Conservation (phyloP, 2,797 vertebrate species). For the Rousettus madagascariensis region DNA sequence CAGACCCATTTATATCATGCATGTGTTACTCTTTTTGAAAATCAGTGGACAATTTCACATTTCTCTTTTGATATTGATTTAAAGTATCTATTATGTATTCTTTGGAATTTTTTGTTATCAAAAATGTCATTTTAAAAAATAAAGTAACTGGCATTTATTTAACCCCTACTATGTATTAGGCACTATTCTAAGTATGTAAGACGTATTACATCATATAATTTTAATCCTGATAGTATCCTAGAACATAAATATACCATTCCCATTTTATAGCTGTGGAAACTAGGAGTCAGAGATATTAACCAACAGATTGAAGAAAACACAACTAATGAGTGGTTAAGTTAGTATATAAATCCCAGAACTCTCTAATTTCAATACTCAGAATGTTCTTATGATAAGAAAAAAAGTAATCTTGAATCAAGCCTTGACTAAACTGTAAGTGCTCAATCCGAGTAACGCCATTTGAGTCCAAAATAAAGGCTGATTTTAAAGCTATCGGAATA, state of each 20-base stretch:
- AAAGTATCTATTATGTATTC: background rate
- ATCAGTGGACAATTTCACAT: background rate
- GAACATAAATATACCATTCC: background rate
- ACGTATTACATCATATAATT: background rate
- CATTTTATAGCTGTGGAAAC: background rate
- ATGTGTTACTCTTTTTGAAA: background rate
- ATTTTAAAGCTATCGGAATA: background rate
- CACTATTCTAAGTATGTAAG: background rate
- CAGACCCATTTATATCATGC: background rate
- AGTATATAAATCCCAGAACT: background rate
- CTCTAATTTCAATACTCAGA: background rate
- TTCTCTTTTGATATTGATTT: background rate
- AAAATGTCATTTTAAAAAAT: background rate
- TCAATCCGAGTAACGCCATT: background rate
- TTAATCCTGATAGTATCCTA: background rate
- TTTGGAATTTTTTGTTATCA: background rate
- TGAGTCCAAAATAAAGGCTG: background rate
- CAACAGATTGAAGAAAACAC: background rate
- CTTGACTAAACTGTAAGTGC: background rate
- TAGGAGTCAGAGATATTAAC: background rate
- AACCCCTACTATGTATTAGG: background rate
- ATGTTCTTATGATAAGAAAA: background rate
- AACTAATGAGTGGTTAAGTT: background rate
- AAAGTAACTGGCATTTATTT: background rate
- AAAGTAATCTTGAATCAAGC: background rate